Conservation (phyloP, 2,113 vertebrate species). For the Podarcis raffonei region DNA sequence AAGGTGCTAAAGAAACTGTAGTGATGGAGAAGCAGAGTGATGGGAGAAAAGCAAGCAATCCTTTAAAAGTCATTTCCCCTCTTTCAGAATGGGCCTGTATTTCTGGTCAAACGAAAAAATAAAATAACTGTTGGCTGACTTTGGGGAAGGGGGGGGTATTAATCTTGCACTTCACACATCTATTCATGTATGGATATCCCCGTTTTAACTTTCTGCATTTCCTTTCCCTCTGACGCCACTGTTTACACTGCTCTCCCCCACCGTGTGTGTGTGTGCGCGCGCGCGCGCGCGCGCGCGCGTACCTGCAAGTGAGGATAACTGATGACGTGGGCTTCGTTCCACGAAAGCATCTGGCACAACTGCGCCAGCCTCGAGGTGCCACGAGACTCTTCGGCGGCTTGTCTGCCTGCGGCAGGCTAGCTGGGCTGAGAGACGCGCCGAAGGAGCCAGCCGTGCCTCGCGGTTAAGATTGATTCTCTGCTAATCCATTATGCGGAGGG, state of each 20-base stretch:
- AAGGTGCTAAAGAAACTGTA: not conserved
- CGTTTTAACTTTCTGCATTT: not conserved
- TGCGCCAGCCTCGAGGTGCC: not conserved
- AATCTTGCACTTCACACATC: not conserved
- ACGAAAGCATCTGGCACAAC: not conserved
- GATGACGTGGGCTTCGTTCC: not conserved
- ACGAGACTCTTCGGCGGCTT: not conserved
- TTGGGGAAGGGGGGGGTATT: not conserved
- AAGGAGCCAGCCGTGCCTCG: not conserved
- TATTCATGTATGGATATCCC: not conserved
- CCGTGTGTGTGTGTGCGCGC: not conserved
- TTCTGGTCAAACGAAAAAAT: not conserved
- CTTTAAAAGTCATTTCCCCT: not conserved
- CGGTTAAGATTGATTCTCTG: not conserved
- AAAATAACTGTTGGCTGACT: not conserved
- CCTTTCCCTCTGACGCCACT: not conserved
- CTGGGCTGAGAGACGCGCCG: not conserved
- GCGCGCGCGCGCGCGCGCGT: too few species aligned
- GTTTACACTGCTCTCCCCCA: not conserved
- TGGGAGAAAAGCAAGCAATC: not conserved
- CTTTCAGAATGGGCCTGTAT: not conserved
- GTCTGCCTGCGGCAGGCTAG: not conserved
- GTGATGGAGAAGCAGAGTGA: not conserved
- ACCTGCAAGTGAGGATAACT: too few species aligned
- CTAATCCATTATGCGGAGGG: constrained; percentile 50